Evolutionary conservation across 2,888 invertebrate genomes (phyloP), one percentile per base, ranked within the genome.

Genomic region (Periphyllus acericola): DNA sequence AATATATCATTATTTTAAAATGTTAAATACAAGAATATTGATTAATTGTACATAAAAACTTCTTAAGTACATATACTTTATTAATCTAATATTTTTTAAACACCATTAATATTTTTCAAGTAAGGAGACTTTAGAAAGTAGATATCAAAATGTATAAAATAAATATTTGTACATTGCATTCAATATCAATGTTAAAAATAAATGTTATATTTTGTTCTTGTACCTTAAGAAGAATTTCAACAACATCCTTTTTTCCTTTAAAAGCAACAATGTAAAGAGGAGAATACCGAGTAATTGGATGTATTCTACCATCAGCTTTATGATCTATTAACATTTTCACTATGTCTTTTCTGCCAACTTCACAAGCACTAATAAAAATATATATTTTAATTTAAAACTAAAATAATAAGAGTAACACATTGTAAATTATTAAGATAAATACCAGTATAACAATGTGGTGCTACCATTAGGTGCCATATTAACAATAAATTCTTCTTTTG

Each of bases 191-290:
- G 11, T 1, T 46, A 46, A 11, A 46, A 14, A 46, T 46, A 46
- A 14, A 46, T 46, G 14, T 46, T 14, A 14, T 25, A 68, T 19
- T 68, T 60, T 40, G 40, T 74, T 36, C n/a, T 55, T 60, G 19
- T 90, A 94, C 94, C 92, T 93, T 92, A 17, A 94, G 91, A 68
- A 94, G 90, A 85, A 93, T 90, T 88, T 92, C 92, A 5, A 92
- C 92, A 82, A 93, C 92, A 34, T 93, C 92, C 89, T 92, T 92
- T 76, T 90, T 90, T 89, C 94, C 94, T 88, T 96, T 96, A 91
- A 96, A 96, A 89, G 96, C 95, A 6, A 98, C 96, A 86, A 97
- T 96, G 92, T 98, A 98, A 0, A 99, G 93, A 0, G 98, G 98
- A 0, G 97, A 96, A 92, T 98, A 98, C 91, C 96, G 95, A 3